Conservation (phyloP, 2,797 vertebrate species). For the Notolepis coatsorum region DNA sequence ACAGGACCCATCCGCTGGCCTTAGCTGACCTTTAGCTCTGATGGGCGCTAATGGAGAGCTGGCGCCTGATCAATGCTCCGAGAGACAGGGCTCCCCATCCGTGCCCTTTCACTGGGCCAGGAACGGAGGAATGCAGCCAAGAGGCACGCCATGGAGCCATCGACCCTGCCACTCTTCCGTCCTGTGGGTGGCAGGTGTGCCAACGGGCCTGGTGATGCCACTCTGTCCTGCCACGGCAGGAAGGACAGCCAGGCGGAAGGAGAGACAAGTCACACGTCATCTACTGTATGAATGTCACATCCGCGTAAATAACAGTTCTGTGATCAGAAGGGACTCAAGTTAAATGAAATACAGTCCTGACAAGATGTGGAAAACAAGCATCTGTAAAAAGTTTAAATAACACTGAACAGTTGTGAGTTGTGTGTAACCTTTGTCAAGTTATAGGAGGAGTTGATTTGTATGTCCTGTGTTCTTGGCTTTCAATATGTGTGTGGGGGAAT, state of each 20-base stretch:
- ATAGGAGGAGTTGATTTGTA: conserved; percentile 37
- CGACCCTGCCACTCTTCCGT: conserved; percentile 70
- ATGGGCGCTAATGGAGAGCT: conserved; percentile 70
- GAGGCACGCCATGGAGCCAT: conserved; percentile 61
- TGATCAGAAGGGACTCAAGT: not conserved
- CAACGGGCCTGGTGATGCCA: conserved; percentile 60
- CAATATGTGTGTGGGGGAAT: conserved; percentile 41
- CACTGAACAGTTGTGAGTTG: conserved; percentile 28
- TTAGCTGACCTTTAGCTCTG: conserved; percentile 75
- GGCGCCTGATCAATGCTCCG: conserved; percentile 72
- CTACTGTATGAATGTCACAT: conserved; percentile 67
- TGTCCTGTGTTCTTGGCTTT: conserved; percentile 26
- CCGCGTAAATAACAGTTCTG: conserved; percentile 41
- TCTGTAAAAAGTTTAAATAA: conserved; percentile 24
- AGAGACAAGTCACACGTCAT: conserved; percentile 50
- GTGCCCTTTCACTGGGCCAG: conserved; percentile 69
- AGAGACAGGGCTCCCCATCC: conserved; percentile 56
- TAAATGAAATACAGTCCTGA: conserved; percentile 13
- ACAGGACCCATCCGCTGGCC: conserved; percentile 64
- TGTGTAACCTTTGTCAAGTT: conserved; percentile 23
- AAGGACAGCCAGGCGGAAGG: conserved; percentile 70
- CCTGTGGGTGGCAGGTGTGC: conserved; percentile 73
- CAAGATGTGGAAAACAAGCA: conserved; percentile 23
- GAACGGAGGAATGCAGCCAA: conserved; percentile 59
- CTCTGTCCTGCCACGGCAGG: conserved; percentile 63